phyloP scores from a whole-genome alignment of 2,888 invertebrate genomes.

The Drosophila anomalata region DNA sequence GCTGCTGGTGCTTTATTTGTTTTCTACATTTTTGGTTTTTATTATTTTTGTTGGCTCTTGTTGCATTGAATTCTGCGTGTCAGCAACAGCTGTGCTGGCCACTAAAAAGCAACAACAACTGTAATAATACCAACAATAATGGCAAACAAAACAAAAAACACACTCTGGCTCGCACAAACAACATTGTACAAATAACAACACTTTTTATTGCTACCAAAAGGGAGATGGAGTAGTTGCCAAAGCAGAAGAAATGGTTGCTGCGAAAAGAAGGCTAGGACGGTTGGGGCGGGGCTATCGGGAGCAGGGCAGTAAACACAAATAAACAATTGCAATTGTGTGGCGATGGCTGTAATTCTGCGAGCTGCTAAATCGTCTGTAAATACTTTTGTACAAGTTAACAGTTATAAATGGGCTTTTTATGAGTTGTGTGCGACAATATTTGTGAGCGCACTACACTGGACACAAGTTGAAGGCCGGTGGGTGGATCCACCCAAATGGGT shows the following conservation, averaged over 20 bases:
- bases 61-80: slow-evolving; percentile 75
- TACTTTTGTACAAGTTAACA: slow-evolving; percentile 77
- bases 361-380: slow-evolving; percentile 77
- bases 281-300: neutral
- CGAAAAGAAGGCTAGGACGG: slow-evolving; percentile 7
- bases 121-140: slow-evolving; percentile 67
- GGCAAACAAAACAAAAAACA: slow-evolving; percentile 57
- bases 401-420: slow-evolving; percentile 79
- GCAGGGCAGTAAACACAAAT: slow-evolving; percentile 54
- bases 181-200: slow-evolving; percentile 65
- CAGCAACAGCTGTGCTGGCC: slow-evolving; percentile 70
- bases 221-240: slow-evolving; percentile 40
- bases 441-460: slow-evolving; percentile 48
- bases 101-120: slow-evolving; percentile 55
- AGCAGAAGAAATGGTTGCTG: slow-evolving; percentile 16
- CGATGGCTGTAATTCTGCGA: slow-evolving; percentile 71
- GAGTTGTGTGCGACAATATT: slow-evolving; percentile 74
- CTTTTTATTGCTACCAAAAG: slow-evolving; percentile 59
- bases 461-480: slow-evolving; percentile 10
- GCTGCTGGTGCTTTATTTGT: slow-evolving; percentile 32
- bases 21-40: slow-evolving; percentile 38
- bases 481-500: slow-evolving; percentile 1
- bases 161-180: slow-evolving; percentile 50
- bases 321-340: slow-evolving; percentile 73
- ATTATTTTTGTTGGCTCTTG: slow-evolving; percentile 28